Evolutionary conservation across 2,113 vertebrate genomes (phyloP).

Genomic region (Poecile atricapillus): DNA sequence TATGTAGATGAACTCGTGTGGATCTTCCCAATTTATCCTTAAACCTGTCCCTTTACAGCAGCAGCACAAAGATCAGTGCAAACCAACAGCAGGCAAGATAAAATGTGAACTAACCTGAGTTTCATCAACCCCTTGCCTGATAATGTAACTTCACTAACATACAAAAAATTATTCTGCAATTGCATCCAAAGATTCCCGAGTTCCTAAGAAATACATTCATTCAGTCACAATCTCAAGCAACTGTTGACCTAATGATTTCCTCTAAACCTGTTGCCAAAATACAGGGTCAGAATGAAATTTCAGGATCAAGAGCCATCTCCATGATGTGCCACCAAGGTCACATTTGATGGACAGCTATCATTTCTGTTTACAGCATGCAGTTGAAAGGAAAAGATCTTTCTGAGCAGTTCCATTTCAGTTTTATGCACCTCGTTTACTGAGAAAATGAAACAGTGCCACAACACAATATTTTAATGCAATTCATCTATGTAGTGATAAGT

Average conservation of each 20-base stretch:
- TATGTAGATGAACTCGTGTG: fast-evolving
- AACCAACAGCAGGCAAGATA: background rate
- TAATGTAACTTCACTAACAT: background rate
- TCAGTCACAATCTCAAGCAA: background rate
- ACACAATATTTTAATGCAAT: background rate
- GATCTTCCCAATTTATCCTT: background rate
- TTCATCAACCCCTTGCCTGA: background rate
- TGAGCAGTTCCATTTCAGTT: background rate
- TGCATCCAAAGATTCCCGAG: fast-evolving
- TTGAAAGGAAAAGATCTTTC: background rate
- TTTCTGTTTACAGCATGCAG: background rate
- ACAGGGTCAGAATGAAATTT: fast-evolving
- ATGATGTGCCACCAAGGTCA: background rate
- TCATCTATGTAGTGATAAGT: background rate
- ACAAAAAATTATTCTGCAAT: background rate
- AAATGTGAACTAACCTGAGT: background rate
- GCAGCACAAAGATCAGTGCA: background rate
- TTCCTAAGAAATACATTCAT: background rate
- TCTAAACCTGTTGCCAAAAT: background rate
- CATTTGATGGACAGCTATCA: background rate
- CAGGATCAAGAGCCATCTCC: background rate
- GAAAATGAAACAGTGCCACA: background rate
- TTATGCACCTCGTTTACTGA: background rate
- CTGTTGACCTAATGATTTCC: background rate
- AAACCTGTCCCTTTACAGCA: background rate